Evolutionary conservation across 2,888 invertebrate genomes (phyloP).

Genomic region (Sympetrum striolatum): DNA sequence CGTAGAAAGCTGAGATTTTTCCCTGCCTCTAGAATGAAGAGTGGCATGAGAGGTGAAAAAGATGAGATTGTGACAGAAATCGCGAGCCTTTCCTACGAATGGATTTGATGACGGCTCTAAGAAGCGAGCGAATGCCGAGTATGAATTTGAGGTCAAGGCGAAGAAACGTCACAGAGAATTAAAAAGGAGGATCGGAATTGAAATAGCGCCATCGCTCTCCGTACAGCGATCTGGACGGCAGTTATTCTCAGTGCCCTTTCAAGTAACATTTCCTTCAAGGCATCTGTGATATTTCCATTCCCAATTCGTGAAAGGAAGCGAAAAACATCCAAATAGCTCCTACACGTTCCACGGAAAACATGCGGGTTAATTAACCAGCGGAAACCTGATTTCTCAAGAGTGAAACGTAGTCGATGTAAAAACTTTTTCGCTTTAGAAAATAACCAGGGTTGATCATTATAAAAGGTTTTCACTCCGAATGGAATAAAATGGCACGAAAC

Average conservation of each 20-base stretch:
- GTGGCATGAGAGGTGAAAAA: not conserved
- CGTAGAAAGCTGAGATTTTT: not conserved
- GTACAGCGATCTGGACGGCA: not conserved
- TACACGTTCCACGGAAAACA: too few relatives aligned
- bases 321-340: too few relatives aligned
- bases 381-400: too few relatives aligned
- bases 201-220: not conserved
- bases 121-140: not conserved
- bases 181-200: not conserved
- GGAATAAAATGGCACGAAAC: too few relatives aligned
- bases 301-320: too few relatives aligned
- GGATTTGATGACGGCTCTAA: not conserved
- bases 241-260: not conserved
- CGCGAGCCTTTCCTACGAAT: not conserved
- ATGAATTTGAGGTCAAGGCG: not conserved
- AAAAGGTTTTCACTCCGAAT: too few relatives aligned
- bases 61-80: not conserved
- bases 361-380: too few relatives aligned
- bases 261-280: not conserved
- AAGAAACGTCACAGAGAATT: not conserved
- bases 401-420: too few relatives aligned
- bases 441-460: too few relatives aligned
- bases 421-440: too few relatives aligned
- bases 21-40: not conserved
- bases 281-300: too few relatives aligned